A percentile compares a stretch with the other conserved stretches of the same genome.
These are phyloP conservation scores for Muscicapa striata DNA, from an alignment of 2,797 vertebrate species.

Conservation along the genomic window DNA sequence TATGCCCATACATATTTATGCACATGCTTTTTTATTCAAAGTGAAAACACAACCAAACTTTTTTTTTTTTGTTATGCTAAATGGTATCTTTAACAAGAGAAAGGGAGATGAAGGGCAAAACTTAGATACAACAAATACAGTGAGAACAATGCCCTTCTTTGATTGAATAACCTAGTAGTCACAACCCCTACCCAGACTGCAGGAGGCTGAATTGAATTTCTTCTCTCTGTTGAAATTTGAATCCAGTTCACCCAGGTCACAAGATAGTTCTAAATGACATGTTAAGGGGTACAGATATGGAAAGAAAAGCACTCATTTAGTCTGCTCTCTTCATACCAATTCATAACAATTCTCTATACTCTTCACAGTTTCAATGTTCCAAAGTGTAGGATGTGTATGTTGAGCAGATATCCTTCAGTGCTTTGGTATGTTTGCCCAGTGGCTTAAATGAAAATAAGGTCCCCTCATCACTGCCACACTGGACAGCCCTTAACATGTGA, in stretches of 20 bases:
- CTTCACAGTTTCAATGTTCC: neutral
- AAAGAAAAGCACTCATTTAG: neutral
- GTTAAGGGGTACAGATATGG: neutral
- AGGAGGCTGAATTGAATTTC: neutral
- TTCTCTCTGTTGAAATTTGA: neutral
- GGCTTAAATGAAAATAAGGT: neutral
- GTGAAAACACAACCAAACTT: neutral
- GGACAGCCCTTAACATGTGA: neutral
- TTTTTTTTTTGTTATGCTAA: neutral
- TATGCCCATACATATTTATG: neutral
- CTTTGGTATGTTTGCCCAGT: neutral
- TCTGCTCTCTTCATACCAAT: neutral
- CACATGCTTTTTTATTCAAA: neutral
- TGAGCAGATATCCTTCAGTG: neutral
- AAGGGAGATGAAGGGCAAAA: neutral
- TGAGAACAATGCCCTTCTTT: neutral
- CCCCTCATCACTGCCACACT: neutral
- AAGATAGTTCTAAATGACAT: neutral
- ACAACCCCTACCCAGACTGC: neutral
- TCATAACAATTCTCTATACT: neutral
- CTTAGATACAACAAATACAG: neutral
- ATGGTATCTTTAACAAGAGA: neutral
- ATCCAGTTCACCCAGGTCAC: neutral
- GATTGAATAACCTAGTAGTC: neutral
- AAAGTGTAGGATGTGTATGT: neutral